Base-by-base conservation (phyloP, 2,888 invertebrate species). In the Stenoptilia bipunctidactyla region DNA sequence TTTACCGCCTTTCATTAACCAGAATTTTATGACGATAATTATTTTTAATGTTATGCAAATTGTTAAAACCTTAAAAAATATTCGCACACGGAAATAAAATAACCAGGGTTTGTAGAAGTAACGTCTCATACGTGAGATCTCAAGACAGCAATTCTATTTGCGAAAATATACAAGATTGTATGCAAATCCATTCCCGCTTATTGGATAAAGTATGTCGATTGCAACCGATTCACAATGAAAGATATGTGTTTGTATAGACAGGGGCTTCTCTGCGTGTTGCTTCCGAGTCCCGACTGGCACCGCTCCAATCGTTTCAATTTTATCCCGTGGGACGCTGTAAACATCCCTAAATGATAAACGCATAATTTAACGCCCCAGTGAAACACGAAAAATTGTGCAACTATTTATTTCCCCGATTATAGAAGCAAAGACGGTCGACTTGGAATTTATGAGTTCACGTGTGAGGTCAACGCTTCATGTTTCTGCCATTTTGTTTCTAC, bases 261-360 rank as follows among this genome's bases (percentile, higher is more conserved):
- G 30, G 30, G 30, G 4, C 4, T 4, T 8, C 12, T n/a, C 12
- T 30, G 34, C 34, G 34, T 34, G 34, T 34, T 8, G 34, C 13
- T 30, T 12, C n/a, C n/a, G 13, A 30, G 10, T 30, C 10, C n/a
- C 30, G 10, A 34, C 66, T 79, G 79, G 80, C 79, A 72, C 44
- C 46, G 66, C 63, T 83, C 82, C 82, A 83, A 76, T 73, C 67
- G 66, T 80, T 83, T 82, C 80, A 82, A 82, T 82, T 79, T 73
- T 64, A 73, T 66, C 68, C 68, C 66, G 67, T 64, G 69, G 69
- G 65, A 63, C 59, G 61, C 51, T 69, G 79, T 77, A 77, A 82
- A 82, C 77, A 79, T 71, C 72, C 72, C 72, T 74, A 76, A 80
- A 79, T 79, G 77, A 77, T 80, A 74, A 79, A 80, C 75, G 72